Conservation (phyloP, 2,888 invertebrate species). For the Carterocephalus palaemon region DNA sequence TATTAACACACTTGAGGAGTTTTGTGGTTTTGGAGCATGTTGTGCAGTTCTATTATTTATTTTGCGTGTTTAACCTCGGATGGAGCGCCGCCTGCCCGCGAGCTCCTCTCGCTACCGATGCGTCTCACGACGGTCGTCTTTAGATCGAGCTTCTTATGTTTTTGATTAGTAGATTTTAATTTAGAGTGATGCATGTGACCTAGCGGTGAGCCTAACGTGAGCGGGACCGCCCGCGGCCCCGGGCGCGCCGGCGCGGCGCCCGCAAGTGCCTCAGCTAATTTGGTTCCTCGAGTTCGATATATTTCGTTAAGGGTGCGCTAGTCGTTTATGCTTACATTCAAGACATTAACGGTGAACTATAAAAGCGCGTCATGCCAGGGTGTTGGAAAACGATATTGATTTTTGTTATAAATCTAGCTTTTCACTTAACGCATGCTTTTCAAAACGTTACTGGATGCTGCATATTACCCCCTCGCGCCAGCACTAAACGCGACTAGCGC, state of each 20-base stretch:
- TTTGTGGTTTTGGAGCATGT: constrained; percentile 54
- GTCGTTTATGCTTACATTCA: no score
- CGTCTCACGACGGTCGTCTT: constrained; percentile 22
- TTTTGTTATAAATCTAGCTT: no score
- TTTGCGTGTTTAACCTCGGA: constrained; percentile 35
- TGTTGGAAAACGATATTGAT: no score
- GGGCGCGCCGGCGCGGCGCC: constrained; percentile 23
- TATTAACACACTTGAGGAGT: constrained; percentile 49
- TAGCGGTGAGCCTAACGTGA: constrained; percentile 20
- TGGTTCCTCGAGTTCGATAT: background rate
- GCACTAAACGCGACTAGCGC: no score
- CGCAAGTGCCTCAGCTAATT: background rate
- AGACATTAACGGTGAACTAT: no score
- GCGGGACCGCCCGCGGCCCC: constrained; percentile 17
- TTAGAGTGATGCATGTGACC: constrained; percentile 37
- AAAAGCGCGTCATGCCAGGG: no score
- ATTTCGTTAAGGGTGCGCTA: no score
- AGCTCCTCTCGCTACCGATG: constrained; percentile 23
- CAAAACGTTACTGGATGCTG: no score
- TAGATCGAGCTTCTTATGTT: constrained; percentile 31
- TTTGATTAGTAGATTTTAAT: constrained; percentile 32
- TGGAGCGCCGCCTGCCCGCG: constrained; percentile 23
- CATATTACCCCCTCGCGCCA: no score
- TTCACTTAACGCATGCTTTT: no score
- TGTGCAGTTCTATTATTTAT: constrained; percentile 42